phyloP scores from a whole-genome alignment of 1,140 invertebrate genomes.

The Acromyrmex charruanus region DNA sequence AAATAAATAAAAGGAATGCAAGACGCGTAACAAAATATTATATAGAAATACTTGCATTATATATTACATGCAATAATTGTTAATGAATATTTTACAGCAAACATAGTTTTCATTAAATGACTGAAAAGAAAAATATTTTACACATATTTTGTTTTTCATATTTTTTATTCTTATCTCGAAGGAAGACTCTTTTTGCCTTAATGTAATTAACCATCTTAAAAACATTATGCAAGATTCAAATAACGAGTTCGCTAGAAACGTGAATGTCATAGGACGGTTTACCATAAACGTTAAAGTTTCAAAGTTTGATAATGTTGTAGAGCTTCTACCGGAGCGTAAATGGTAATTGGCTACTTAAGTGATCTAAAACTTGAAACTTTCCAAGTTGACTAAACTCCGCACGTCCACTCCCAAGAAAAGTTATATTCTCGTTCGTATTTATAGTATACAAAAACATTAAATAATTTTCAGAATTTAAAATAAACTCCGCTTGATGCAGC shows the following conservation, averaged over 20 bases:
- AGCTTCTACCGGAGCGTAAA: conserved; percentile 24
- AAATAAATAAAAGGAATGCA: neutral
- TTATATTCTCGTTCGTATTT: neutral
- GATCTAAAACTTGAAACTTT: conserved; percentile 44
- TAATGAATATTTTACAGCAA: neutral
- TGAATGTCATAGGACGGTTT: conserved; percentile 43
- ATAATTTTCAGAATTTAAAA: conserved; percentile 20
- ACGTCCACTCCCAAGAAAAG: conserved; percentile 16
- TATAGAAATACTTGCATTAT: neutral
- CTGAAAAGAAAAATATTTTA: neutral
- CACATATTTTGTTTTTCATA: neutral
- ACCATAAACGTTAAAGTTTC: conserved; percentile 70
- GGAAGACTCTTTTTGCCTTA: neutral
- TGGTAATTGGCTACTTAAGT: conserved; percentile 54
- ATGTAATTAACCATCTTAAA: neutral
- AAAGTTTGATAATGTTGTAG: conserved; percentile 66
- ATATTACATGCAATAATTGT: conserved; percentile 6
- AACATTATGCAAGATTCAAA: conserved; percentile 8
- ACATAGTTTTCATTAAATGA: neutral
- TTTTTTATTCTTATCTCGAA: neutral
- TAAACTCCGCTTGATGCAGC: neutral
- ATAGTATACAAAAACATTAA: neutral
- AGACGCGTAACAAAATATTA: neutral
- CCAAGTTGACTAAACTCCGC: neutral
- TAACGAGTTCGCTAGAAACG: conserved; percentile 54